These are phyloP conservation scores for Acanthochromis polyacanthus DNA, from an alignment of 2,113 vertebrate species.

Conservation along the genomic window DNA sequence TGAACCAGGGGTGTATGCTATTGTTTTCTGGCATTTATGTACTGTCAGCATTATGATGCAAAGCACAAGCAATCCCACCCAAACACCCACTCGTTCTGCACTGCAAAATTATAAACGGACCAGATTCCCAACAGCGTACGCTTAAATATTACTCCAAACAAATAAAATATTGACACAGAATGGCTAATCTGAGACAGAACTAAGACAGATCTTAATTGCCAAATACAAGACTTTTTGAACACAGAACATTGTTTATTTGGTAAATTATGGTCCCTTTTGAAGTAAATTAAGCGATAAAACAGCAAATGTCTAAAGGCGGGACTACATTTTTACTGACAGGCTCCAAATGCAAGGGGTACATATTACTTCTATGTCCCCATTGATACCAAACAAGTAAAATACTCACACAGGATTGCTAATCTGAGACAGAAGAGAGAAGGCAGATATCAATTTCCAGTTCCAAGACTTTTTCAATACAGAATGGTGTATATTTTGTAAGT, in stretches of 20 bases:
- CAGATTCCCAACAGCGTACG: conserved; percentile 8
- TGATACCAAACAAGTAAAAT: background rate
- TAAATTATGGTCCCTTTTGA: no score
- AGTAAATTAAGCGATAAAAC: no score
- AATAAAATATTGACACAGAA: background rate
- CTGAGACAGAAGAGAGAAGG: background rate
- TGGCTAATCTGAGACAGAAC: no score
- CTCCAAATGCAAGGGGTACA: no score
- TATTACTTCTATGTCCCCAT: background rate
- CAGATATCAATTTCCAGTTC: background rate
- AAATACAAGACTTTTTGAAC: no score
- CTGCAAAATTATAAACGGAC: conserved; percentile 25
- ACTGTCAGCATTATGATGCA: conserved; percentile 61
- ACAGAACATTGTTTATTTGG: no score
- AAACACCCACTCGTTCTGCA: conserved; percentile 2
- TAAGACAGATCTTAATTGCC: background rate
- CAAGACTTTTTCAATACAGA: no score
- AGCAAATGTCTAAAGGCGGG: no score
- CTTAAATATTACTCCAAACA: background rate
- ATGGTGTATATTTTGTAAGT: no score
- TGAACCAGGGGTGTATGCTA: conserved; percentile 30
- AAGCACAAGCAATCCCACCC: conserved; percentile 65
- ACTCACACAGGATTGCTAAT: no score
- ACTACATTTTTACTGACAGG: no score
- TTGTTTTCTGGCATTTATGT: conserved; percentile 22